A percentile compares a stretch with the other conserved stretches of the same genome.
Evolutionary conservation across 2,888 invertebrate genomes (phyloP).

Genomic region (Drosophila flavopinicola): DNA sequence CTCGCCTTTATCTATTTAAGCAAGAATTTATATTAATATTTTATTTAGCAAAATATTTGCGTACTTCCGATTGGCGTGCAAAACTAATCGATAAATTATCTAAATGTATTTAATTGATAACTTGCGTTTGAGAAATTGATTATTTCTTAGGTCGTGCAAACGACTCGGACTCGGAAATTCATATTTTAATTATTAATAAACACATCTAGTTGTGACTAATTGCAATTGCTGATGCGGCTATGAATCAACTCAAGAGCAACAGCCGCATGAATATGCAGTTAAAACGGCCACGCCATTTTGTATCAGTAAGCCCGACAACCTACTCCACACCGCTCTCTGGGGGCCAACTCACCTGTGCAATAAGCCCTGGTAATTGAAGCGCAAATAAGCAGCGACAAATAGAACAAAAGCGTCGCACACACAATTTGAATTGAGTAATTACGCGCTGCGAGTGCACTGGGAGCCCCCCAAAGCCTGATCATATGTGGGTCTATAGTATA

Average conservation of each 20-base stretch:
- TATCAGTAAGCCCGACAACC: not conserved
- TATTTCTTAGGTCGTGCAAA: not conserved
- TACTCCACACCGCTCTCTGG: not conserved
- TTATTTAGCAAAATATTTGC: too few species aligned
- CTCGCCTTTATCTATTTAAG: too few species aligned
- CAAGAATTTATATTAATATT: too few species aligned
- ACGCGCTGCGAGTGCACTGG: slow-evolving; percentile 41
- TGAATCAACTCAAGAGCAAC: slow-evolving; percentile 21
- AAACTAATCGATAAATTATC: too few species aligned
- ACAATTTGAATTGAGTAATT: slow-evolving; percentile 64
- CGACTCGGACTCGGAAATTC: not conserved
- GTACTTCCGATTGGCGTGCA: too few species aligned
- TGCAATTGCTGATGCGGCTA: slow-evolving; percentile 9
- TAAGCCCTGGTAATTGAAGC: slow-evolving; percentile 60
- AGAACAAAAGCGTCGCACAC: slow-evolving; percentile 50
- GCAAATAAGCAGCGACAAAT: slow-evolving; percentile 43
- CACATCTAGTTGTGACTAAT: slow-evolving; percentile 8
- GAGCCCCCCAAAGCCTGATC: slow-evolving; percentile 22
- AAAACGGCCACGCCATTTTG: slow-evolving; percentile 41
- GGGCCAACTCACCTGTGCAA: slow-evolving; percentile 28
- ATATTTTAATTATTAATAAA: not conserved
- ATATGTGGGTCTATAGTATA: not conserved
- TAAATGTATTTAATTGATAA: slow-evolving; percentile 1
- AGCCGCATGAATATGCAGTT: not conserved
- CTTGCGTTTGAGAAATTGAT: too few species aligned